Conservation (phyloP, 2,113 vertebrate genomes). For the Oceanites oceanicus region DNA sequence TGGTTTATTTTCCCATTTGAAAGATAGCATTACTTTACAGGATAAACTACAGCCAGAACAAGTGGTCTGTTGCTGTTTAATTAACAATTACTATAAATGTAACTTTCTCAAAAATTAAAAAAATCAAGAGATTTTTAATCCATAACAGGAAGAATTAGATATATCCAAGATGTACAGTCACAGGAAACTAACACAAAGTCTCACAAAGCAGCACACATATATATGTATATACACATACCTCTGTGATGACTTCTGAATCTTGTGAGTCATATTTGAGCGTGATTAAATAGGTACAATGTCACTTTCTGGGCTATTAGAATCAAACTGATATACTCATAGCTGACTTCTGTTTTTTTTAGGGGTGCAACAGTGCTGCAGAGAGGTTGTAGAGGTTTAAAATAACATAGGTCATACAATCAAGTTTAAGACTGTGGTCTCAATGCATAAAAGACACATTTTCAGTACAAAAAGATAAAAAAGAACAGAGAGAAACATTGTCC, state of each 20-base stretch:
- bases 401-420: neutral
- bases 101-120: neutral
- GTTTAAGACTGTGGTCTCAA: neutral
- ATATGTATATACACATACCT: neutral
- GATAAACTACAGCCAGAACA: neutral
- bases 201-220: neutral
- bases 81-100: neutral
- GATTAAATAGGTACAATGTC: neutral
- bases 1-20: neutral
- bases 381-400: neutral
- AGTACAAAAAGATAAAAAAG: neutral
- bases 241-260: neutral
- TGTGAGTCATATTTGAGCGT: neutral
- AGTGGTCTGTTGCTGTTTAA: neutral
- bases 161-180: too few species aligned
- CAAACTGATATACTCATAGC: neutral
- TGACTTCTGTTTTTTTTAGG: neutral
- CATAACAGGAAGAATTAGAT: neutral
- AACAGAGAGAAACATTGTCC: neutral
- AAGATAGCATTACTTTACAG: neutral
- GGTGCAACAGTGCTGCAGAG: neutral
- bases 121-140: neutral
- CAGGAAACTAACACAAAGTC: neutral
- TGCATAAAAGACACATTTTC: neutral
- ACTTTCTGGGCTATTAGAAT: neutral